Conservation (phyloP, 2,888 invertebrate genomes). For the Venustoraphidia nigricollis region DNA sequence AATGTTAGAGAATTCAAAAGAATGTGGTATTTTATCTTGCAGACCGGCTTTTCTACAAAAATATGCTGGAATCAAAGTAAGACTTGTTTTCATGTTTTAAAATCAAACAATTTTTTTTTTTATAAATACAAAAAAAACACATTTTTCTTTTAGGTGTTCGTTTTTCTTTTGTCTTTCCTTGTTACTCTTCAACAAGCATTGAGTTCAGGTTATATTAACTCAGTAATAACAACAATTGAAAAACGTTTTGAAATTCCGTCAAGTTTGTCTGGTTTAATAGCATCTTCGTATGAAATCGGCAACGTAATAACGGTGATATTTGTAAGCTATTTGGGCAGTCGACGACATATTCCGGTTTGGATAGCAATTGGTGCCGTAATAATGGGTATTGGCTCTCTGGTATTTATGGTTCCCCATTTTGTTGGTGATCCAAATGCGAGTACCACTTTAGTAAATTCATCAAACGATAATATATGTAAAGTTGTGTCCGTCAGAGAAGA, state of each 20-base stretch:
- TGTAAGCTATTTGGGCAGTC: conserved; percentile 86
- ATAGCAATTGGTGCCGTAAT: conserved; percentile 85
- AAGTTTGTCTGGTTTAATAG: conserved; percentile 81
- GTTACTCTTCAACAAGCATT: conserved; percentile 82
- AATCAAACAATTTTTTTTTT: not conserved
- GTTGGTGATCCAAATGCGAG: conserved; percentile 64
- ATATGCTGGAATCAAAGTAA: conserved; percentile 79
- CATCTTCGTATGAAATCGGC: conserved; percentile 89
- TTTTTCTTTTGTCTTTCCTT: conserved; percentile 73
- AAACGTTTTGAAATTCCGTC: conserved; percentile 90
- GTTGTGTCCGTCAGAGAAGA: conserved; percentile 55
- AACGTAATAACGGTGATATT: conserved; percentile 92
- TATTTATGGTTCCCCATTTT: conserved; percentile 88
- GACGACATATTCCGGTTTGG: conserved; percentile 87
- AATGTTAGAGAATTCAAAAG: conserved; percentile 49
- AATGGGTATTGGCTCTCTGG: conserved; percentile 84
- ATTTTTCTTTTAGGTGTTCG: conserved; percentile 54
- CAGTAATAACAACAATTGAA: conserved; percentile 93
- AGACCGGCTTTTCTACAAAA: conserved; percentile 72
- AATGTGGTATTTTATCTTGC: conserved; percentile 79
- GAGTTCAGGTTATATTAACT: conserved; percentile 84
- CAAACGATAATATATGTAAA: conserved; percentile 66
- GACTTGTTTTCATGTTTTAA: conserved; percentile 9
- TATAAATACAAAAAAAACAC: not conserved
- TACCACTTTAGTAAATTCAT: conserved; percentile 48